Base-by-base conservation (phyloP, 1,140 invertebrate species). In the Aradophagus sp. region DNA sequence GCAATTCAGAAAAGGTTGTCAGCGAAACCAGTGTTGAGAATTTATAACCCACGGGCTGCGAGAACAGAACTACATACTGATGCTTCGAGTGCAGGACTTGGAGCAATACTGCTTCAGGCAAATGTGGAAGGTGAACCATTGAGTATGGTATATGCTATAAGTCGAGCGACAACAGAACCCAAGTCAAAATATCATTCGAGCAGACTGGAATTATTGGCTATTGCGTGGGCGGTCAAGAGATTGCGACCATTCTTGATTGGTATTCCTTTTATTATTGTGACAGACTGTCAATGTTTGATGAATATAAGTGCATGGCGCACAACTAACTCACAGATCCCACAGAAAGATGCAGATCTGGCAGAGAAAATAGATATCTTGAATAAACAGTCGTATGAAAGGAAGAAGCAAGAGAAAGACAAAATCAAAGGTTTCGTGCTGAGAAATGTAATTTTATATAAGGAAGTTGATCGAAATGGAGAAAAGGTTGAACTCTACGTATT, bases 401-500 rank as follows among this genome's bases (percentile, higher is more conserved):
- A 6, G 29, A 31, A 31, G 5, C 4, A 31, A 10, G n/a, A 31
- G 29, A 31, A 31, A 31, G n/a, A 31, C 29, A 4, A 11, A 3
- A 8, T 11, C 2, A 31, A 11, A 31, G n/a, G 2, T 11, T 31
- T 31, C 29, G n/a, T 31, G 4, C 29, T 31, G 6, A 11, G n/a
- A 23, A 23, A 23, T 23, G 20, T 4, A 5, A 5, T 23, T 4
- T 5, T 23, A 4, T 23, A 23, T 23, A 4, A 8, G 4, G 8
- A 23, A 8, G 4, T 23, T 8, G 20, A 23, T 23, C n/a, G n/a
- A n/a, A 23, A 34, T 5, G 14, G 14, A 5, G 12, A 2, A 2
- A 14, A 6, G 4, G 32, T 15, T 5, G n/a, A 39, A 11, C 13
- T 20, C 1, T 47, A 47, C 13, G 41, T n/a, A n/a, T n/a, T 59